Evolutionary conservation across 2,888 invertebrate species (phyloP), one percentile per base, ranked within the genome.

Genomic region (Cerastoderma edule): DNA sequence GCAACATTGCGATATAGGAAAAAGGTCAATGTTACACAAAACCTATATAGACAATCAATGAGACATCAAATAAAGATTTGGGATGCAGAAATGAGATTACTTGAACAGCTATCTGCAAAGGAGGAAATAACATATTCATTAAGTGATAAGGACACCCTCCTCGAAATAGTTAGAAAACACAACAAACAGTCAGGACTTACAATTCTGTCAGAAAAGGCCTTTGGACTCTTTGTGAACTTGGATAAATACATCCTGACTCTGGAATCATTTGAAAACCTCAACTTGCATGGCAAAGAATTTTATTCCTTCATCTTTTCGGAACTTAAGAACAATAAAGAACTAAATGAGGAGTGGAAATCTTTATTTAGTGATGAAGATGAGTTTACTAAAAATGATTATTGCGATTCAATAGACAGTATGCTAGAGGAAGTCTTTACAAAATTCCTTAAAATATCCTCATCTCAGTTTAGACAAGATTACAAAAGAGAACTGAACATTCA

Each of bases 1-100:
- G 56, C 60, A 4, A 60, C 33, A n/a, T 48, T 67, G 16, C 56
- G 50, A 28, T 46, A 60, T 28, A 72, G 48, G 28, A 66, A 65
- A 28, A 65, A 56, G 24, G 24, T 30, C 39, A 39, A 24, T 68
- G 35, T 56, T 5, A 68, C 35, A 33, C 54, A 35, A 56, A 54
- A 39, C 19, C 32, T 35, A 39, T 35, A 57, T 35, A 39, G 39
- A 39, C 39, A 39, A 39, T 39, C 39, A 53, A 53, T 16, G 24
- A 24, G 53, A 24, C 8, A 16, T 8, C 6, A n/a, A 24, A 8
- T 8, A 53, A 16, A 53, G n/a, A 24, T 16, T 24, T 53, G 10
- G 16, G 8, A 8, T 39, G 8, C 39, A 39, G 39, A 16, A 39
- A 39, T 39, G 39, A 39, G 39, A 13, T 8, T 13, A 16, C 39